Conservation (phyloP, 2,888 invertebrate species). For the Lissocephala sabroskyi region DNA sequence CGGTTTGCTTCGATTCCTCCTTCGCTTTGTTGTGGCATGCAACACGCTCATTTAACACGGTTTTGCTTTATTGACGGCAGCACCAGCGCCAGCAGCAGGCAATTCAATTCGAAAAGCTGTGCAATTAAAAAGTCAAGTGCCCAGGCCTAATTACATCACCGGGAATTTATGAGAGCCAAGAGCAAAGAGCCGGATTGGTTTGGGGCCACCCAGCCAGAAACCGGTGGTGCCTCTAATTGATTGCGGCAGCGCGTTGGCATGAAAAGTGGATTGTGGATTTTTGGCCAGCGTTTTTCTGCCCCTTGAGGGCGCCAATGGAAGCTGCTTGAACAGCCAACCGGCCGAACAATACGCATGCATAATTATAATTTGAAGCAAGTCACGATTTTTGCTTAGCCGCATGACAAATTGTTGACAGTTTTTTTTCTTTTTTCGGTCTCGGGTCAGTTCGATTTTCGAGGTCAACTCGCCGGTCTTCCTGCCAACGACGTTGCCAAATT, state of each 20-base stretch:
- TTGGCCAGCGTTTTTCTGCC: no score
- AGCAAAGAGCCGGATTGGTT: no score
- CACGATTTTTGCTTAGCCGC: conserved; percentile 36
- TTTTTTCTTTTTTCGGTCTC: background rate
- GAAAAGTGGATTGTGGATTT: no score
- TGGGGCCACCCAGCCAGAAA: no score
- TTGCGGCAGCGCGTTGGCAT: no score
- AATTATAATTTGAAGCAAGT: conserved; percentile 30
- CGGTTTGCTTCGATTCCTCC: background rate
- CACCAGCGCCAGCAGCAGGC: background rate
- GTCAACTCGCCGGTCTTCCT: background rate
- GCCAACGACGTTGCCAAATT: conserved; percentile 23
- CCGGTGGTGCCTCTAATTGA: no score
- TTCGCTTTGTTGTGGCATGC: background rate
- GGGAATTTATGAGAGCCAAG: conserved; percentile 24
- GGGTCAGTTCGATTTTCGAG: background rate
- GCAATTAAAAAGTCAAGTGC: conserved; percentile 47
- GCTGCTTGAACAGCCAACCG: no score
- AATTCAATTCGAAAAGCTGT: no score
- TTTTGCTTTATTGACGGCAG: background rate
- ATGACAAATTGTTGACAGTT: conserved; percentile 38
- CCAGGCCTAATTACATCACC: conserved; percentile 45
- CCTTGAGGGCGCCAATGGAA: no score
- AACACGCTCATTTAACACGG: conserved; percentile 4
- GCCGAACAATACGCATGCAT: no score